A percentile compares a stretch with the other conserved stretches of the same genome.
Evolutionary conservation across 2,797 vertebrate species (phyloP).

Genomic region (Phoebastria nigripes): DNA sequence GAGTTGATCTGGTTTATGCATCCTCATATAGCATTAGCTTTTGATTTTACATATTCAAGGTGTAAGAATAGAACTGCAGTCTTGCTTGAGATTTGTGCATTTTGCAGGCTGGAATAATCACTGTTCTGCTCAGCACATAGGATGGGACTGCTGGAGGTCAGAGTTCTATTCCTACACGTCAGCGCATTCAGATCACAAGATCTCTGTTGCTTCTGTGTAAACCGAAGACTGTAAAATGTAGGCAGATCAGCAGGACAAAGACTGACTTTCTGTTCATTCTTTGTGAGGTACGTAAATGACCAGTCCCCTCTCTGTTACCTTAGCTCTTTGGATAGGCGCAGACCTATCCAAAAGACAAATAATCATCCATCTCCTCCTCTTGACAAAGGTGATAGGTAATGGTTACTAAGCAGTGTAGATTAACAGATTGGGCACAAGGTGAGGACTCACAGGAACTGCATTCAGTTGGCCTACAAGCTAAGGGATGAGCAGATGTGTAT

Average conservation of each 20-base stretch:
- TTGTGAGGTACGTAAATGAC: background rate
- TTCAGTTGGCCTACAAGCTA: background rate
- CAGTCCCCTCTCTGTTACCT: background rate
- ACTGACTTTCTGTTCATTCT: background rate
- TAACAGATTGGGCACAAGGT: background rate
- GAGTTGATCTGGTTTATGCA: background rate
- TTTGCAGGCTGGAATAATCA: background rate
- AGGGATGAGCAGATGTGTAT: background rate
- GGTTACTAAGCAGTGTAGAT: background rate
- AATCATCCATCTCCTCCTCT: background rate
- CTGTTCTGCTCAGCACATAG: background rate
- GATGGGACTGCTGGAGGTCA: background rate
- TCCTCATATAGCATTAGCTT: background rate
- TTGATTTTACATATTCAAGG: background rate
- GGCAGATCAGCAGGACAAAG: background rate
- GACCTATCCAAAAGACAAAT: background rate
- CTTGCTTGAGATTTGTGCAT: background rate
- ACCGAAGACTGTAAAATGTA: background rate
- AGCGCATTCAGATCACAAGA: background rate
- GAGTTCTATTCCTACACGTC: background rate
- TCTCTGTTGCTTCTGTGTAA: background rate
- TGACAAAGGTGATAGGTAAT: background rate
- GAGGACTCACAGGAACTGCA: background rate
- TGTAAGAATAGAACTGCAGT: background rate
- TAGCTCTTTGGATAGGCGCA: background rate